Evolutionary conservation across 2,113 vertebrate genomes (phyloP).

Genomic region (Gopherus evgoodei): DNA sequence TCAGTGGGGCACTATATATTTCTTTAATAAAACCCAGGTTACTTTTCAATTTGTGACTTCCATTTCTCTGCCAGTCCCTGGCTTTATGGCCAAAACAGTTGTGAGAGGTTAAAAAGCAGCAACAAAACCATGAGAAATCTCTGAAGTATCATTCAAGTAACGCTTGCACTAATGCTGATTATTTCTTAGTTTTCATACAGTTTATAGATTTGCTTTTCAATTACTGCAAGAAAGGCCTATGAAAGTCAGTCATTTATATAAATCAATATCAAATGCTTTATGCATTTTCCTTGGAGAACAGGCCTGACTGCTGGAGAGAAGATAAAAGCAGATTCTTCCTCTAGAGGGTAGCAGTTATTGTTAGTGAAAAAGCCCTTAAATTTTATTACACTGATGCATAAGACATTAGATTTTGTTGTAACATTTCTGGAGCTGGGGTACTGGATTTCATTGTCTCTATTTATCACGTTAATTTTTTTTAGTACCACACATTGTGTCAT

Average conservation of each 20-base stretch:
- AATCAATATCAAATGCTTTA: not conserved
- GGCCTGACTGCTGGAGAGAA: not conserved
- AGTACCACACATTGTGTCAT: not conserved
- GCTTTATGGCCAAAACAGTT: not conserved
- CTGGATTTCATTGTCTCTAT: no score
- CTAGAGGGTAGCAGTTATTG: no score
- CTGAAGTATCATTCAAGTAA: not conserved
- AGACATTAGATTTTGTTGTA: not conserved
- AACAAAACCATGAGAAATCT: fast-evolving
- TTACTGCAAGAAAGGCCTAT: not conserved
- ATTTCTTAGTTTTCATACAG: not conserved
- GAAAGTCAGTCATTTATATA: not conserved
- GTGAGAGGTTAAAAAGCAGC: fast-evolving
- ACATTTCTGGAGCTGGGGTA: not conserved
- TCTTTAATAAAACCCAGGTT: not conserved
- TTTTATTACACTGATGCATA: not conserved
- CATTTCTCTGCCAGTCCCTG: fast-evolving
- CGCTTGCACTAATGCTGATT: not conserved
- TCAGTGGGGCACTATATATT: fast-evolving
- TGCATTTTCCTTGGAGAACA: not conserved
- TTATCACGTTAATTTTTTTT: not conserved
- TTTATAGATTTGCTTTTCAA: not conserved
- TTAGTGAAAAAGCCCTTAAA: not conserved
- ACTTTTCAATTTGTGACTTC: not conserved
- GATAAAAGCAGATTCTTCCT: no score